Conservation (phyloP, 2,113 vertebrate genomes). For the Rattus norvegicus region DNA sequence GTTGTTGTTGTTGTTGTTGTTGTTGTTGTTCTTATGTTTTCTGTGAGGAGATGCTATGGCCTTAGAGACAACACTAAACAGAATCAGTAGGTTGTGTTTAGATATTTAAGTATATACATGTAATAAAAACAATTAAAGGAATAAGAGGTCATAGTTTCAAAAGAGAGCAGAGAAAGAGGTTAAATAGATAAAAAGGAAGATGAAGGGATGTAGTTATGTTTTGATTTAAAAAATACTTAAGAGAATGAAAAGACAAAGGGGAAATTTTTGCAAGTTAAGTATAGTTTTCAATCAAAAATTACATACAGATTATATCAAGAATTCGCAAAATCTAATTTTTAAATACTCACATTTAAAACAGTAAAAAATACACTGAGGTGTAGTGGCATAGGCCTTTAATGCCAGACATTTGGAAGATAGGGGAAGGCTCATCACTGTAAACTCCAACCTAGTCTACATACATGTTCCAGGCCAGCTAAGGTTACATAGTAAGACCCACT, state of each 20-base stretch:
- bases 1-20: no score
- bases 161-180: not conserved
- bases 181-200: not conserved
- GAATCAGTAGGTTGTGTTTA: no score
- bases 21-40: no score
- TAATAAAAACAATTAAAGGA: no score
- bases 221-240: constrained; percentile 1
- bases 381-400: not conserved
- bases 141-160: no score
- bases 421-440: not conserved
- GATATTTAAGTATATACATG: no score
- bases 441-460: not conserved
- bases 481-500: not conserved
- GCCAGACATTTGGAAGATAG: not conserved
- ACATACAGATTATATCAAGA: not conserved
- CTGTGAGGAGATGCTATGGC: no score
- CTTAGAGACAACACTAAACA: no score
- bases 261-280: constrained; percentile 38
- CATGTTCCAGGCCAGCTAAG: not conserved
- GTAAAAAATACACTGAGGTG: not conserved
- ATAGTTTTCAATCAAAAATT: not conserved
- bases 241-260: not conserved
- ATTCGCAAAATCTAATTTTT: not conserved
- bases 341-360: not conserved
- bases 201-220: not conserved